These are phyloP conservation scores for Smutsia temminckii DNA, from an alignment of 2,797 vertebrate species.

Conservation along the genomic window DNA sequence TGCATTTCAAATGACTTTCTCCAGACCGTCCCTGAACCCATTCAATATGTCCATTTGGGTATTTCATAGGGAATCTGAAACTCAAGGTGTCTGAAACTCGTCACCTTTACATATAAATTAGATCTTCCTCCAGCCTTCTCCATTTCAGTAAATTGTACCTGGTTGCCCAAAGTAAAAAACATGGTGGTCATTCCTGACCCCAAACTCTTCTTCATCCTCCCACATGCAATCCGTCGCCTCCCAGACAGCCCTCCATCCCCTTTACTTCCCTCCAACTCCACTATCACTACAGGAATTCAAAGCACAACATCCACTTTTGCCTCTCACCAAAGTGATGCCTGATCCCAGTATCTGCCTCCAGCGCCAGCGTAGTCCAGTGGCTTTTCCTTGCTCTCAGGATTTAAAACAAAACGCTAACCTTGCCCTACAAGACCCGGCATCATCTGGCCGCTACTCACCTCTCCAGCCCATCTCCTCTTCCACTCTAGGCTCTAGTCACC, in stretches of 20 bases:
- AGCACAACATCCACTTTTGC: neutral
- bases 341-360: neutral
- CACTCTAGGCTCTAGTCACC: neutral
- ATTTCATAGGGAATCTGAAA: neutral
- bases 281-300: neutral
- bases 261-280: neutral
- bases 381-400: neutral
- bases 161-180: neutral
- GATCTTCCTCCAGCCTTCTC: neutral
- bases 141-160: neutral
- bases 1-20: neutral
- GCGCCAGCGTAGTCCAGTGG: neutral
- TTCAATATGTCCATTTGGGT: neutral
- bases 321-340: neutral
- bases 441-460: neutral
- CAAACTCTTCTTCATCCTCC: neutral
- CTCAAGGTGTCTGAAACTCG: neutral
- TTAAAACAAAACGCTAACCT: neutral
- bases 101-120: neutral
- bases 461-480: fast-evolving
- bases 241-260: neutral
- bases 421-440: neutral
- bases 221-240: neutral
- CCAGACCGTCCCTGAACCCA: neutral
- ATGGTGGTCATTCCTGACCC: neutral